Percentiles rank a stretch among this genome's conserved stretches.
These are phyloP conservation scores for Lithobates pipiens DNA, from an alignment of 2,797 vertebrate species.

Conservation along the genomic window DNA sequence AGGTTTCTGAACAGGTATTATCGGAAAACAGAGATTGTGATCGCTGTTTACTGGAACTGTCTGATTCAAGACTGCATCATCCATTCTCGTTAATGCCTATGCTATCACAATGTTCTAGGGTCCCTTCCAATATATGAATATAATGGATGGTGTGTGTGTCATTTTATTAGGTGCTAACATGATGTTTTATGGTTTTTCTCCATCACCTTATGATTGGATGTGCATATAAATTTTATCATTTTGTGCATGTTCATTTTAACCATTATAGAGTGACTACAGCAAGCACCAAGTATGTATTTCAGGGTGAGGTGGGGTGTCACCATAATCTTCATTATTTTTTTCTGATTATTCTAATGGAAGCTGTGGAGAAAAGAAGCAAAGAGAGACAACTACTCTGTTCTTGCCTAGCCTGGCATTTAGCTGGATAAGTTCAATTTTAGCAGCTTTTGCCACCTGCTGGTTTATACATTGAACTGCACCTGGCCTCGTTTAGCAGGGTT, in stretches of 20 bases:
- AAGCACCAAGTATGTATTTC: background rate
- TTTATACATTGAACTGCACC: too few relatives aligned
- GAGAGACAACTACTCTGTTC: too few relatives aligned
- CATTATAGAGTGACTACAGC: background rate
- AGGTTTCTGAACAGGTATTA: constrained; percentile 47
- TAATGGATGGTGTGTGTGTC: background rate
- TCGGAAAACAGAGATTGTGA: constrained; percentile 34
- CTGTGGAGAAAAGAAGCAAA: too few relatives aligned
- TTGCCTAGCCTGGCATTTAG: too few relatives aligned
- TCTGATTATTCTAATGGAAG: too few relatives aligned
- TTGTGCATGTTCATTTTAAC: background rate
- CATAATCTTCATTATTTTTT: too few relatives aligned
- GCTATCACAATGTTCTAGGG: constrained; percentile 13
- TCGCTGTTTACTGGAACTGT: constrained; percentile 47
- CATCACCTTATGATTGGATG: background rate
- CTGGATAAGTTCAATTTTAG: too few relatives aligned
- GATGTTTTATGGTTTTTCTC: background rate
- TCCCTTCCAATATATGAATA: background rate
- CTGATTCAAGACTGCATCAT: constrained; percentile 55
- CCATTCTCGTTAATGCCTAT: background rate
- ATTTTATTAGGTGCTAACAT: constrained; percentile 42
- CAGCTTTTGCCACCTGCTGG: too few relatives aligned
- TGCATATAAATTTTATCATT: background rate
- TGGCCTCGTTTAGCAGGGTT: too few relatives aligned
- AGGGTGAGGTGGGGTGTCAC: too few relatives aligned